Base-by-base conservation (phyloP, 2,797 vertebrate species). In the Cuculus canorus region DNA sequence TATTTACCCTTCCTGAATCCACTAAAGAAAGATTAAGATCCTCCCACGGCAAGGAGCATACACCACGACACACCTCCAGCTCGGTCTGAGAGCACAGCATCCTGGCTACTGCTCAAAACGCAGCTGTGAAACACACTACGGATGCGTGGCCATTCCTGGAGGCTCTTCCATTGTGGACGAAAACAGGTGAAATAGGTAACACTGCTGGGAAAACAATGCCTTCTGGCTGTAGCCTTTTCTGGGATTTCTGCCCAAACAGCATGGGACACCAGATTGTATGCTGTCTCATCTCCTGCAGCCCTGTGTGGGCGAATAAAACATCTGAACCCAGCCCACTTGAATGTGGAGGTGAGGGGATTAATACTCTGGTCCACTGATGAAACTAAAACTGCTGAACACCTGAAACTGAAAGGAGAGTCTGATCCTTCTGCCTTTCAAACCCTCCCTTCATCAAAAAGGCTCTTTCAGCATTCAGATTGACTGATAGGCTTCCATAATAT, bases 111-210 rank as follows among this genome's bases (percentile, higher is more conserved):
- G 2, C 60, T 66, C 43, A 65, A 86, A 59, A 61, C 1, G 6
- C 1, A 6, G 57, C 24, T 21, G 41, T 19, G 79, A 69, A 70
- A 43, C 1, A 27, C 45, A 61, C 47, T 14, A 39, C 0, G 0
- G 82, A 41, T 2, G 4, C 0, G 0, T 4, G 2, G 52, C 56
- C 59, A 18, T 33, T 90, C 71, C 77, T 3, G 0, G 15, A 63
- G 72, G 64, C 43, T 84, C 47, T 54, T 70, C 33, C 78, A 77
- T 82, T 53, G 9, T 2, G 8, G 43, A 70, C 28, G 32, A 35
- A 48, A 90, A 39, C 18, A 81, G 16, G 66, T 10, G 0, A 35
- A 54, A 57, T 0, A 0, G 45, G 7, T 30, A 87, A 45, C 1
- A 0, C 33, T 80, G 48, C 60, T 68, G 78, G 68, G 33, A 91